phyloP scores from a whole-genome alignment of 2,888 invertebrate species.

The Celastrina argiolus region DNA sequence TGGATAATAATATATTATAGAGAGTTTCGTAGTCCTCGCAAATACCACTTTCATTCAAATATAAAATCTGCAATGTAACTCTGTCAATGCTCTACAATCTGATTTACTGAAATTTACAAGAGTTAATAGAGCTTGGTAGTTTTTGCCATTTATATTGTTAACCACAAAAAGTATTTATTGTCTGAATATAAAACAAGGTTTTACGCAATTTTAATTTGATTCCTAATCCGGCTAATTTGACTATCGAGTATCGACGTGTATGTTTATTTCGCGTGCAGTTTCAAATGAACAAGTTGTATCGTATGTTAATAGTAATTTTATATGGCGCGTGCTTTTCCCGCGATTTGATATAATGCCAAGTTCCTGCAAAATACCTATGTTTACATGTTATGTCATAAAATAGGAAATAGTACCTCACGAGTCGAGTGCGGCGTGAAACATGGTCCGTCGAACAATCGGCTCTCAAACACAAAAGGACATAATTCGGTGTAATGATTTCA shows the following conservation, averaged over 20 bases:
- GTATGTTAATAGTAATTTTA: slow-evolving; percentile 34
- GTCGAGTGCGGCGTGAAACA: slow-evolving; percentile 23
- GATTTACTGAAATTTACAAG: not conserved
- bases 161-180: not conserved
- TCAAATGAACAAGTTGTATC: not conserved
- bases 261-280: not conserved
- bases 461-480: slow-evolving; percentile 15
- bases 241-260: not conserved
- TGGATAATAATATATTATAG: not conserved
- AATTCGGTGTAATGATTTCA: slow-evolving; percentile 2
- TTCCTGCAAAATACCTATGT: slow-evolving; percentile 31
- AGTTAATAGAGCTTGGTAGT: not conserved
- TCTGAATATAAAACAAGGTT: not conserved
- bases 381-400: slow-evolving; percentile 36
- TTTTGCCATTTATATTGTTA: not conserved
- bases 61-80: not conserved
- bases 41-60: not conserved
- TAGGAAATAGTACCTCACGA: slow-evolving; percentile 40
- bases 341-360: slow-evolving; percentile 45
- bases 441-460: slow-evolving; percentile 1
- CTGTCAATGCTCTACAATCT: not conserved
- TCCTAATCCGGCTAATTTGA: not conserved
- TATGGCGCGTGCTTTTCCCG: slow-evolving; percentile 39
- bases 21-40: not conserved
- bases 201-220: not conserved